Percentiles rank a stretch among this genome's conserved stretches.
Evolutionary conservation across 2,797 vertebrate genomes (phyloP).

Genomic region (Gymnopithys bicolor): DNA sequence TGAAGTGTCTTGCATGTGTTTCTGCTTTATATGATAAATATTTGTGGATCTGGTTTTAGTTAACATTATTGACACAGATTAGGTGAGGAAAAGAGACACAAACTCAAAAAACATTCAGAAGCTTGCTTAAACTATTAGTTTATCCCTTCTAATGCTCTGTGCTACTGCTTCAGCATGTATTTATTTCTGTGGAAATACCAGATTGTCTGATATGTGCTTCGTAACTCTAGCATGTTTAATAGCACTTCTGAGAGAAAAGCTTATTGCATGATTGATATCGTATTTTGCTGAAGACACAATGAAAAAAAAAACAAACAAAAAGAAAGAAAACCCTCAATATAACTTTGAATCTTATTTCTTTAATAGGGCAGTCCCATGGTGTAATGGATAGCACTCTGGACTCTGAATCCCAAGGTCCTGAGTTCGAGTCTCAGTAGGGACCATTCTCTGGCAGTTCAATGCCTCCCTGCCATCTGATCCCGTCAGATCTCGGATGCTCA

Average conservation of each 20-base stretch:
- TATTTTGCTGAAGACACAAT: not conserved
- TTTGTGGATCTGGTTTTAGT: slow-evolving; percentile 58
- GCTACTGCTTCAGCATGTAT: slow-evolving; percentile 48
- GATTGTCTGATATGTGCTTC: slow-evolving; percentile 21
- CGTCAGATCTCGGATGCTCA: too few relatives aligned
- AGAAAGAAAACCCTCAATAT: not conserved
- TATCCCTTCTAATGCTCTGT: slow-evolving; percentile 56
- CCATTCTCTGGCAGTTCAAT: too few relatives aligned
- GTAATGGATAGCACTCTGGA: too few relatives aligned
- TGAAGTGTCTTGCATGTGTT: slow-evolving; percentile 60
- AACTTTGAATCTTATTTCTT: not conserved
- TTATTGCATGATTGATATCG: not conserved
- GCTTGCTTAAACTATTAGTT: slow-evolving; percentile 64
- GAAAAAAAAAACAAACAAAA: not conserved
- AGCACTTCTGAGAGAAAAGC: slow-evolving; percentile 26
- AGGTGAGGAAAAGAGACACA: slow-evolving; percentile 58
- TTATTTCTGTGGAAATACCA: slow-evolving; percentile 64
- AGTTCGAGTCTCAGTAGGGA: too few relatives aligned
- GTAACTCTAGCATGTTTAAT: slow-evolving; percentile 3
- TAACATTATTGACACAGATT: slow-evolving; percentile 62
- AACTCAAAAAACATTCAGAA: slow-evolving; percentile 59
- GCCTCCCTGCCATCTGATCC: too few relatives aligned
- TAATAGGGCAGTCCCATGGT: too few relatives aligned
- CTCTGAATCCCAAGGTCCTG: too few relatives aligned
- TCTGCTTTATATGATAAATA: slow-evolving; percentile 64